A percentile compares a stretch with the other conserved stretches of the same genome.
These are phyloP conservation scores for Drosophila elegans DNA, from an alignment of 1,140 invertebrate genomes.

Conservation along the genomic window DNA sequence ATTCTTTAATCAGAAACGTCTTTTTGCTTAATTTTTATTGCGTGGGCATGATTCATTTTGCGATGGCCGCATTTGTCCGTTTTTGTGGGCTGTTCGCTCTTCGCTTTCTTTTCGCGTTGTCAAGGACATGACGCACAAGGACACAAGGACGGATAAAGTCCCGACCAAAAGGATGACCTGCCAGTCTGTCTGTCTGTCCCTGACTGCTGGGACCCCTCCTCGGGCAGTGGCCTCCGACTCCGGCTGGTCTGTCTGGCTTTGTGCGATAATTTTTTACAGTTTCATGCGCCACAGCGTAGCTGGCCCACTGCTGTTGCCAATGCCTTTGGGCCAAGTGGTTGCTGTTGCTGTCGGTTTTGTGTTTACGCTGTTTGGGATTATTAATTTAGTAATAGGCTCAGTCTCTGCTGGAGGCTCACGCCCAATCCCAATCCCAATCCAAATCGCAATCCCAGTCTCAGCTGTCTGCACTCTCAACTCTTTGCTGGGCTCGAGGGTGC, in stretches of 20 bases:
- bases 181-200: slow-evolving; percentile 5
- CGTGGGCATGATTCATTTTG: slow-evolving; percentile 20
- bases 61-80: slow-evolving; percentile 11
- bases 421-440: not conserved
- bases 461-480: slow-evolving; percentile 27
- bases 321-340: slow-evolving; percentile 30
- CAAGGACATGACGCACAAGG: slow-evolving; percentile 29
- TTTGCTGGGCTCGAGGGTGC: slow-evolving; percentile 58
- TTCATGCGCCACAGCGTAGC: slow-evolving; percentile 40
- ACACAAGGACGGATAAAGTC: slow-evolving; percentile 39
- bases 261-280: slow-evolving; percentile 61
- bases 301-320: slow-evolving; percentile 20
- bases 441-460: slow-evolving; percentile 18
- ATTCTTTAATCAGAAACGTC: not conserved
- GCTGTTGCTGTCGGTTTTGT: slow-evolving; percentile 30
- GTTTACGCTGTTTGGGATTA: slow-evolving; percentile 58
- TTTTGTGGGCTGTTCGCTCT: slow-evolving; percentile 11
- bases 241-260: slow-evolving; percentile 34
- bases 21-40: not conserved
- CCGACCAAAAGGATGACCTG: slow-evolving; percentile 30
- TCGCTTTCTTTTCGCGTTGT: slow-evolving; percentile 35
- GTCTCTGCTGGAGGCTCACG: slow-evolving; percentile 12
- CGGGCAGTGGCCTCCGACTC: slow-evolving; percentile 5
- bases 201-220: slow-evolving; percentile 3
- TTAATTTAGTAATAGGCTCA: slow-evolving; percentile 78